A percentile compares a stretch with the other conserved stretches of the same genome.
phyloP scores from a whole-genome alignment of 2,113 vertebrate species.

The Hucho hucho region DNA sequence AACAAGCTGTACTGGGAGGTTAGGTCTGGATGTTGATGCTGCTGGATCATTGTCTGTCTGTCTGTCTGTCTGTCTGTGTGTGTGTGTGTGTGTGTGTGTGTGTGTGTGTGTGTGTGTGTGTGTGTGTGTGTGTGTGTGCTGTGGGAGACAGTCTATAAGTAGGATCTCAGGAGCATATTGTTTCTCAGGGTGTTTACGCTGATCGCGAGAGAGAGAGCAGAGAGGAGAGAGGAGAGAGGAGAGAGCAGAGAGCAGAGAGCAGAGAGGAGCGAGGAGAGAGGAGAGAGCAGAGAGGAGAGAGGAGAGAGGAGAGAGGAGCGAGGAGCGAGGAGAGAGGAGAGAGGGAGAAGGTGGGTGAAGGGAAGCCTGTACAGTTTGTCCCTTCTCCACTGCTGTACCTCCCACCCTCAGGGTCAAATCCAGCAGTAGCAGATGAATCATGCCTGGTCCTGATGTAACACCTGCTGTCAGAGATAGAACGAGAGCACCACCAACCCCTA shows the following conservation, averaged over 20 bases:
- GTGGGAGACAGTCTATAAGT: no score
- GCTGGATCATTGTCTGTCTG: no score
- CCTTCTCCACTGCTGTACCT: neutral
- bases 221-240: neutral
- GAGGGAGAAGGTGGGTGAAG: neutral
- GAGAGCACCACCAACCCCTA: neutral
- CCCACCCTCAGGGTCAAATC: slow-evolving; percentile 29
- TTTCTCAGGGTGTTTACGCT: neutral
- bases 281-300: neutral
- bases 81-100: no score
- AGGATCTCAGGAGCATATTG: no score
- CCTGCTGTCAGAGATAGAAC: slow-evolving; percentile 1
- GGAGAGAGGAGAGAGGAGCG: neutral
- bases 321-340: neutral
- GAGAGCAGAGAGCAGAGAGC: no score
- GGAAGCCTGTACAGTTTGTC: neutral
- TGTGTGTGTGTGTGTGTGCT: neutral
- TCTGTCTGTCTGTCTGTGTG: no score
- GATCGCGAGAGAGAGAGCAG: neutral
- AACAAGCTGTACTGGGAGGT: no score
- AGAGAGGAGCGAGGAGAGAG: no score
- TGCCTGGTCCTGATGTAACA: slow-evolving; percentile 22
- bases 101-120: no score
- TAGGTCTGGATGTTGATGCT: no score
- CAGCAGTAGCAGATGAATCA: slow-evolving; percentile 31